Base-by-base conservation (phyloP, 1,140 invertebrate genomes). In the Sycophaga agraensis region DNA sequence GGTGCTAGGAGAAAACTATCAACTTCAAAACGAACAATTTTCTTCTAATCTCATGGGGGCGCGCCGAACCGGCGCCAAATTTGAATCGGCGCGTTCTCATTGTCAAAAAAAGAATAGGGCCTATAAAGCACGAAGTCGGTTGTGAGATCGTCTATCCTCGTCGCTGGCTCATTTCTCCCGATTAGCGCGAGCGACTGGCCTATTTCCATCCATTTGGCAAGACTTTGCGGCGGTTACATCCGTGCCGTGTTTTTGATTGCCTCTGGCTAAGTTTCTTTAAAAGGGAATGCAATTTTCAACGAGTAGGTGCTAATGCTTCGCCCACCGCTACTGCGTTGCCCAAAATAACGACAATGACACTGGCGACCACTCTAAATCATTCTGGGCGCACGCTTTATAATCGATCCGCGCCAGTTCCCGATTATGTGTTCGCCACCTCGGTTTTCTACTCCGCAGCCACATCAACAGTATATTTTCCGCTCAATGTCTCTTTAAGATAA, bases 141-240 rank as follows among this genome's bases (percentile, higher is more conserved):
- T 22, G 11, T n/a, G 34, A 40, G 35, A 45, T 12, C 16, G 24
- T 46, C 31, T n/a, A 17, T n/a, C 17, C 42, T 56, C 19, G 21
- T 39, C 35, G 2, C n/a, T 28, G 9, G 22, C 37, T 40, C 34
- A 34, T 28, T 59, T 59, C n/a, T 59, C 37, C 14, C 24, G 31
- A 59, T 59, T 50, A 49, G 22, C 37, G n/a, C n/a, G n/a, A 28
- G 31, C 14, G 39, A 60, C 46, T 60, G 58, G 49, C 58, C 58
- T 60, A 53, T 60, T 60, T 60, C 39, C 39, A 60, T 45, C 49
- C 37, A 16, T 60, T 60, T 60, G 48, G 48, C 58, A 60, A 53
- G 49, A 37, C 28, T 37, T 31, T 24, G 7, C 22, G 9, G 35
- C 34, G 31, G 12, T 17, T 31, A 8, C 48, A 6, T 37, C 21